Percentiles rank a stretch among this genome's conserved stretches.
These are phyloP conservation scores for Hydrochoerus hydrochaeris DNA, from an alignment of 2,113 vertebrate species.

Conservation along the genomic window DNA sequence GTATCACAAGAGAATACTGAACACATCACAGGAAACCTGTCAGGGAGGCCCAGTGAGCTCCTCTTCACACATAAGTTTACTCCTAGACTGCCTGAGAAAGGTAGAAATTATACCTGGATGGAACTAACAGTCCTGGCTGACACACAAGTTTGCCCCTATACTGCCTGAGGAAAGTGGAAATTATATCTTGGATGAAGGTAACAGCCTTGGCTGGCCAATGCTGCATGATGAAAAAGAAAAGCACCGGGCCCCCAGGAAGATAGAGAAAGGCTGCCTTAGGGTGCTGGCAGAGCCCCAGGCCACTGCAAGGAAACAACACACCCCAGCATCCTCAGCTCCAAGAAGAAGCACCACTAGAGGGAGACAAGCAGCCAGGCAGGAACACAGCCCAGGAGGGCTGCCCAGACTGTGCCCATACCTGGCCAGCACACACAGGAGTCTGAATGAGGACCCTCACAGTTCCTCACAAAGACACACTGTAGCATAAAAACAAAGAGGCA, in stretches of 20 bases:
- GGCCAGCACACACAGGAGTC: not conserved
- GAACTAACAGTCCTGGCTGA: not conserved
- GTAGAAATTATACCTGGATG: not conserved
- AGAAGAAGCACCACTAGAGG: not conserved
- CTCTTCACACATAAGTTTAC: not conserved
- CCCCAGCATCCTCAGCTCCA: not conserved
- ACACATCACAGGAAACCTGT: not conserved
- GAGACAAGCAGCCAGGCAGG: not conserved
- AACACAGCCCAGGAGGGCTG: not conserved
- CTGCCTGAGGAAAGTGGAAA: not conserved
- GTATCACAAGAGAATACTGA: not conserved
- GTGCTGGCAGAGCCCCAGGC: not conserved
- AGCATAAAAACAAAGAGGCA: not conserved
- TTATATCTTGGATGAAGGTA: not conserved
- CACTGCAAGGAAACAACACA: not conserved
- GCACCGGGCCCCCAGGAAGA: not conserved
- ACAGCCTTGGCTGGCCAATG: not conserved
- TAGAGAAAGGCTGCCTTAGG: not conserved
- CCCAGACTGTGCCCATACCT: not conserved
- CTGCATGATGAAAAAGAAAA: not conserved
- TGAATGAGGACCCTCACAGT: rapidly evolving
- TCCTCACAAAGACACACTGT: not conserved
- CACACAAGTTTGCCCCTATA: not conserved
- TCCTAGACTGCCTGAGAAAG: not conserved
- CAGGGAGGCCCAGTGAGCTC: no score